These are phyloP conservation scores for Lepidurus arcticus DNA, from an alignment of 1,140 invertebrate genomes.

Conservation along the genomic window DNA sequence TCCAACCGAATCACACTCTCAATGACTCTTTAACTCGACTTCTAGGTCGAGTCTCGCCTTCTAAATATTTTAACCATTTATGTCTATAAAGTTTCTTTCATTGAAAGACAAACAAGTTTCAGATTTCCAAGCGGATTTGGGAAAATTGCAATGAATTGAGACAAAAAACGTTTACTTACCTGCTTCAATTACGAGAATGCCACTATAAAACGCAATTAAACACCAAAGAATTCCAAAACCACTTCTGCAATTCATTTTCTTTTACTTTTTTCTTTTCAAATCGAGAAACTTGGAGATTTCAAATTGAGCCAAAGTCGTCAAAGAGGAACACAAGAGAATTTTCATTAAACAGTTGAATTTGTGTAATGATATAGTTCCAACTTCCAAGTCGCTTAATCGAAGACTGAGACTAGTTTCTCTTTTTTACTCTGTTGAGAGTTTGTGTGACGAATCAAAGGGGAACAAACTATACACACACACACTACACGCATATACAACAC, in stretches of 20 bases:
- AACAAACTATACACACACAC: background rate
- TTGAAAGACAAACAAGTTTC: background rate
- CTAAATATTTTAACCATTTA: background rate
- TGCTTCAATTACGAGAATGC: too few species aligned
- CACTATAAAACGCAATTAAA: too few species aligned
- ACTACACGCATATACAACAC: background rate
- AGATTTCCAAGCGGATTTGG: too few species aligned
- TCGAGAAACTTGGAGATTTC: background rate
- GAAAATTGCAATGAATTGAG: too few species aligned
- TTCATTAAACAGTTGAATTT: background rate
- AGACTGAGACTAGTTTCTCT: background rate
- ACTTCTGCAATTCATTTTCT: too few species aligned
- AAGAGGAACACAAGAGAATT: background rate
- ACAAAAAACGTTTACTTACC: too few species aligned
- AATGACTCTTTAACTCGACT: slow-evolving; percentile 5
- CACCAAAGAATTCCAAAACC: too few species aligned
- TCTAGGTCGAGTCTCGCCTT: background rate
- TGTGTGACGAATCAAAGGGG: background rate
- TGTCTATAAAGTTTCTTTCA: background rate
- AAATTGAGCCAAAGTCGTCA: background rate
- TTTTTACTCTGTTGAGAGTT: background rate
- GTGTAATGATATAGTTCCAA: background rate
- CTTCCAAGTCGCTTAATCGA: slow-evolving; percentile 9
- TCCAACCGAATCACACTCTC: slow-evolving; percentile 17
- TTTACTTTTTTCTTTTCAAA: background rate